Evolutionary conservation across 2,797 vertebrate genomes (phyloP).

Genomic region (Heterohyrax brucei): DNA sequence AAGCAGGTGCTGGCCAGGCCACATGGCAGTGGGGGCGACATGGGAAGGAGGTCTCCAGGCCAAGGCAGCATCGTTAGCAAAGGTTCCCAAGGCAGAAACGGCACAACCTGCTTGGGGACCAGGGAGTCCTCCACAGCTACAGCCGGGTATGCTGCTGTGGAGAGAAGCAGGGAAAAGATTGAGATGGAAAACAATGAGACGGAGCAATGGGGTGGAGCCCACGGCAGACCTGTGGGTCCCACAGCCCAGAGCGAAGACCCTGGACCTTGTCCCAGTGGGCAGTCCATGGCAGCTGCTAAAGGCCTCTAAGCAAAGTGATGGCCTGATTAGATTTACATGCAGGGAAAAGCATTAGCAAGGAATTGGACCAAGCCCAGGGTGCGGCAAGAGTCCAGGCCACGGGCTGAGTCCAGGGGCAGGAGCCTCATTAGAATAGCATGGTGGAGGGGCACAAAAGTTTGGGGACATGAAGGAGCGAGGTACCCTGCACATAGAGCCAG

Average conservation of each 20-base stretch:
- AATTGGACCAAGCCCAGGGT: background rate
- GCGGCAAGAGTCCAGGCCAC: background rate
- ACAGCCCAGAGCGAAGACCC: background rate
- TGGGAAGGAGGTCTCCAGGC: background rate
- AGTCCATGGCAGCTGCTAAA: background rate
- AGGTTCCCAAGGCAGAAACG: background rate
- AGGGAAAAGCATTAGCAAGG: background rate
- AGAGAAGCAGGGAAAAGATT: background rate
- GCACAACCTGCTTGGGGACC: background rate
- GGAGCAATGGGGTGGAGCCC: rapidly evolving
- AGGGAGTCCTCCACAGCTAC: background rate
- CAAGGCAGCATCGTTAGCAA: background rate
- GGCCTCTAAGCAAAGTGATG: background rate
- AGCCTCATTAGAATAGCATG: rapidly evolving
- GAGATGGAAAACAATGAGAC: background rate
- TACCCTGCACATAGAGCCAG: background rate
- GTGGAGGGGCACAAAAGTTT: background rate
- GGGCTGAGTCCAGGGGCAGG: background rate
- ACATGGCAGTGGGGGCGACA: background rate
- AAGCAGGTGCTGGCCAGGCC: background rate
- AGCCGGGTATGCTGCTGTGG: background rate
- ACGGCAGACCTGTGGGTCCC: background rate
- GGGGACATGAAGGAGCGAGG: background rate
- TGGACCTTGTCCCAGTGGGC: background rate
- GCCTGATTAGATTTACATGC: background rate